Percentiles rank a stretch among this genome's conserved stretches.
Conservation (phyloP, 2,113 vertebrate species). For the Salvelinus namaycush region DNA sequence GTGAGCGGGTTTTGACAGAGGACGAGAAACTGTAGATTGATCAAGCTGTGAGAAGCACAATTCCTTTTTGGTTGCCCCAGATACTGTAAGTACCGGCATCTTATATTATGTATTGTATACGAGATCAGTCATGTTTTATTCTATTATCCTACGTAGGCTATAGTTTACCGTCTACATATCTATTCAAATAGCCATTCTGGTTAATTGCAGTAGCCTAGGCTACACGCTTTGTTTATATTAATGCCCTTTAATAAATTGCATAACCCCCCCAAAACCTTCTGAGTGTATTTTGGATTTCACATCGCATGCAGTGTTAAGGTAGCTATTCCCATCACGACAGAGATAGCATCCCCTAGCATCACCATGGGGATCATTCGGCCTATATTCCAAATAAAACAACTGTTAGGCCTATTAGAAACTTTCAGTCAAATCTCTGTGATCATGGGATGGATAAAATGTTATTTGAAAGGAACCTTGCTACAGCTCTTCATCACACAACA, state of each 20-base stretch:
- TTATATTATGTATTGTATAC: not conserved
- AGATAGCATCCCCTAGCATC: not conserved
- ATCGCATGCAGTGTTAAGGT: not conserved
- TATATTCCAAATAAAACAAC: not conserved
- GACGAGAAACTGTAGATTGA: not conserved
- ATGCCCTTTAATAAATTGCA: too few species aligned
- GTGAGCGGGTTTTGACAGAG: not conserved
- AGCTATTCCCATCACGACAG: not conserved
- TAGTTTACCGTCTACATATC: not conserved
- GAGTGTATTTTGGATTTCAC: too few species aligned
- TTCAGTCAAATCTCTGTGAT: not conserved
- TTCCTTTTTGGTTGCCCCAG: not conserved
- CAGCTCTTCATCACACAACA: not conserved
- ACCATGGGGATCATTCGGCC: not conserved
- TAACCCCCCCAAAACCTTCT: too few species aligned
- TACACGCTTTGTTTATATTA: not conserved
- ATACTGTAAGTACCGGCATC: not conserved
- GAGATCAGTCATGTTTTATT: not conserved
- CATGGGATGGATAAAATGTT: not conserved
- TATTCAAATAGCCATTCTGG: not conserved
- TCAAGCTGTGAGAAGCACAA: not conserved
- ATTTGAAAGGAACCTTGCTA: not conserved
- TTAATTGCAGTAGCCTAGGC: not conserved
- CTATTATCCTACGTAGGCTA: not conserved
- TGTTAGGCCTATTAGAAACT: not conserved